These are phyloP conservation scores for Taenaris catops DNA, from an alignment of 2,888 invertebrate species.

Conservation along the genomic window DNA sequence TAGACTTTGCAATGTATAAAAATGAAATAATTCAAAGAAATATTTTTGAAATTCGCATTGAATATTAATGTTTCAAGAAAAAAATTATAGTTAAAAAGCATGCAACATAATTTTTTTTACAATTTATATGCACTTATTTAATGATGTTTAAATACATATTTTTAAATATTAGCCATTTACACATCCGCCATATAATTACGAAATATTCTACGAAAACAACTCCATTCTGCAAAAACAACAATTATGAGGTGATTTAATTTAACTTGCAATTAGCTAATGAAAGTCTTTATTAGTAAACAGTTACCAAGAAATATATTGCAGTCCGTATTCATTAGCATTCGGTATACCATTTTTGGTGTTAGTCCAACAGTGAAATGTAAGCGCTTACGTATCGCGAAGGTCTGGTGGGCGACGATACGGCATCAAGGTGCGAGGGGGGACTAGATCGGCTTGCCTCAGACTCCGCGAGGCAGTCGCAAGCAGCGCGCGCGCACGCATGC, in stretches of 20 bases:
- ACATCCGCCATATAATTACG: not conserved
- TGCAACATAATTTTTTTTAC: too few species aligned
- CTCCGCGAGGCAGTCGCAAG: conserved; percentile 68
- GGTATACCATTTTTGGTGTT: conserved; percentile 67
- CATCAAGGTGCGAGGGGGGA: conserved; percentile 44
- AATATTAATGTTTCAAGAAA: too few species aligned
- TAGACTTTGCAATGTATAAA: too few species aligned
- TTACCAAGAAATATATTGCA: conserved; percentile 19
- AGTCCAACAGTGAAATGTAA: conserved; percentile 63
- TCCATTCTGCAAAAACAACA: conserved; percentile 5
- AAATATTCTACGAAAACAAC: not conserved
- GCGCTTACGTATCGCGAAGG: conserved; percentile 68
- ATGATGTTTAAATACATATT: too few species aligned
- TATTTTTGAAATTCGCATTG: too few species aligned
- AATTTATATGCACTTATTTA: too few species aligned
- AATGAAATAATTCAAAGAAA: too few species aligned
- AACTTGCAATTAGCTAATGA: conserved; percentile 8
- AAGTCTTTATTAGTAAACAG: conserved; percentile 5
- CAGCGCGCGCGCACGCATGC: conserved; percentile 60
- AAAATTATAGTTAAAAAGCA: too few species aligned
- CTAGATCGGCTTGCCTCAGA: conserved; percentile 21
- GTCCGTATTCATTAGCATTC: conserved; percentile 32
- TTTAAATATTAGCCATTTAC: not conserved
- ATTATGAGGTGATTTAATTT: conserved; percentile 2
- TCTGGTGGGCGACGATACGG: conserved; percentile 51